Percentiles rank a stretch among this genome's conserved stretches.
Evolutionary conservation across 2,113 vertebrate genomes (phyloP).

Genomic region (Vulpes vulpes): DNA sequence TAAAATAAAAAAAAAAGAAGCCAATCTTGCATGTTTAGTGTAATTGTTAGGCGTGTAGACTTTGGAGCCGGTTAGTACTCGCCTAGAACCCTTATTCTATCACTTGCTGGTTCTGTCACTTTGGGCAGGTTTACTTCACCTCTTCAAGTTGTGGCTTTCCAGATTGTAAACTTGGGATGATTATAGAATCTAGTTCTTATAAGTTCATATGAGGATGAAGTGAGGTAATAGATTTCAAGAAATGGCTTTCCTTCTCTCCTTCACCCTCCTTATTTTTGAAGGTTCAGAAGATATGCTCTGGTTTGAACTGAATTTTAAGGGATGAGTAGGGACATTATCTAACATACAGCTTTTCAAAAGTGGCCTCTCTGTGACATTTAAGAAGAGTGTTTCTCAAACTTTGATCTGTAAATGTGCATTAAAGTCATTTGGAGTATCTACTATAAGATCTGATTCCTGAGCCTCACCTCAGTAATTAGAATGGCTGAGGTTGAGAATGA

Average conservation of each 20-base stretch:
- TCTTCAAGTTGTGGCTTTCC: neutral
- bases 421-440: neutral
- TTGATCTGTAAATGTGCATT: neutral
- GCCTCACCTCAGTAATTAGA: neutral
- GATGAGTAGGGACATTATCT: neutral
- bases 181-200: neutral
- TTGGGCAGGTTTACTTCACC: neutral
- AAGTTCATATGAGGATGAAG: neutral
- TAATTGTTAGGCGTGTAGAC: neutral
- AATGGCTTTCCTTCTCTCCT: neutral
- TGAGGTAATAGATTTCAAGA: neutral
- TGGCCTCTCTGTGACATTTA: neutral
- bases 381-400: slow-evolving; percentile 7
- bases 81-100: neutral
- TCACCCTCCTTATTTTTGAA: neutral
- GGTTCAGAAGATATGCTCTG: neutral
- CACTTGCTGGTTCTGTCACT: neutral
- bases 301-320: neutral
- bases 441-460: neutral
- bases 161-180: neutral
- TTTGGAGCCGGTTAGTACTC: neutral
- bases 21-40: neutral
- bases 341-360: neutral
- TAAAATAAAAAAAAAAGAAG: too few species aligned
- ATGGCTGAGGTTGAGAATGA: neutral